Conservation (phyloP, 2,113 vertebrate genomes). For the Holacanthus passer region DNA sequence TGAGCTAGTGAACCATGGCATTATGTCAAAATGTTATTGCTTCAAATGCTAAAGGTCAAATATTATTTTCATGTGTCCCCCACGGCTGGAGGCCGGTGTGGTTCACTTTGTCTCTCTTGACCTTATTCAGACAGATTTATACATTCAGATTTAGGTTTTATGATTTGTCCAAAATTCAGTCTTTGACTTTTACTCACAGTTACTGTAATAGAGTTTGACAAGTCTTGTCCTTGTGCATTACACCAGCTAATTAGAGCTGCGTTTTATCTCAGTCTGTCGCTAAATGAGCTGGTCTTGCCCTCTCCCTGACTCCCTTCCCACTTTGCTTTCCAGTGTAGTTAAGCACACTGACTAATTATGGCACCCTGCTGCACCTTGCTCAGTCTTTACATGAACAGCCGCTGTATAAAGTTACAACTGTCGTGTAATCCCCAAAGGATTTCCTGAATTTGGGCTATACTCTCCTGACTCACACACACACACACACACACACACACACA, state of each 20-base stretch:
- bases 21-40: not conserved
- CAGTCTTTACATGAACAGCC: constrained; percentile 42
- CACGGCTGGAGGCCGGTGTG: constrained; percentile 4
- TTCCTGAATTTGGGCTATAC: constrained; percentile 52
- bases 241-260: constrained; percentile 52
- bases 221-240: constrained; percentile 47
- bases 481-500: constrained; percentile 23
- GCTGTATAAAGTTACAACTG: constrained; percentile 48
- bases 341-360: constrained; percentile 62
- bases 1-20: not conserved
- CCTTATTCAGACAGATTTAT: not conserved
- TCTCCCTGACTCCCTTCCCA: constrained; percentile 51
- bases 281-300: constrained; percentile 43
- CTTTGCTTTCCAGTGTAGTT: constrained; percentile 56
- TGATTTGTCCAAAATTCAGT: constrained; percentile 12
- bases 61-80: not conserved
- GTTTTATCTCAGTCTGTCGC: constrained; percentile 53
- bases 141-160: not conserved
- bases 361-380: constrained; percentile 47
- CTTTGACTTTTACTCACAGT: constrained; percentile 20
- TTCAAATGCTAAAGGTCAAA: constrained; percentile 10
- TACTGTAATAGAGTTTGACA: constrained; percentile 10
- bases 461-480: constrained; percentile 29
- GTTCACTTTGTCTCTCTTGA: not conserved
- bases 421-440: constrained; percentile 52